Evolutionary conservation across 2,888 invertebrate species (phyloP).

Genomic region (Blastobasis lacticolella): DNA sequence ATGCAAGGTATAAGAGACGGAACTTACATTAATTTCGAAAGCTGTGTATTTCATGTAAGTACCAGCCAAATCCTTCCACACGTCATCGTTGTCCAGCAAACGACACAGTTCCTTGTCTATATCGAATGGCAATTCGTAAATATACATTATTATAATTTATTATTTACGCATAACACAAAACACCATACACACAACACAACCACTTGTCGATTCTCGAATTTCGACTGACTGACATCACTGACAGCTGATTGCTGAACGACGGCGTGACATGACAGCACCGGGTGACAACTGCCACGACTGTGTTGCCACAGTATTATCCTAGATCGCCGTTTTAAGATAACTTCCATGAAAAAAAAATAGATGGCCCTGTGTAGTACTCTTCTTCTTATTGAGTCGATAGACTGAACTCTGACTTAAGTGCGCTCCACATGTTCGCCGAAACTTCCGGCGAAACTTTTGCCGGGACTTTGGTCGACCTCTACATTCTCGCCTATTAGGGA

Average conservation of each 20-base stretch:
- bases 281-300: too few relatives aligned
- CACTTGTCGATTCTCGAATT: slow-evolving; percentile 2
- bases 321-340: too few relatives aligned
- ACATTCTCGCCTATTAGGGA: too few relatives aligned
- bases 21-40: slow-evolving; percentile 71
- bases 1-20: neutral
- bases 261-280: too few relatives aligned
- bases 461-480: too few relatives aligned
- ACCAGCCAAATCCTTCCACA: slow-evolving; percentile 86
- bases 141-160: slow-evolving; percentile 55
- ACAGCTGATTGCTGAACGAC: neutral
- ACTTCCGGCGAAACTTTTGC: too few relatives aligned
- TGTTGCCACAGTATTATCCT: too few relatives aligned
- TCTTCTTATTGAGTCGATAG: too few relatives aligned
- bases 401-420: too few relatives aligned
- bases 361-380: too few relatives aligned
- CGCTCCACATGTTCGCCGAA: too few relatives aligned
- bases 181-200: neutral
- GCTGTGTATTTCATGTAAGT: slow-evolving; percentile 78
- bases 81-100: slow-evolving; percentile 84
- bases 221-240: slow-evolving; percentile 1
- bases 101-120: slow-evolving; percentile 81
- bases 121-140: slow-evolving; percentile 83
- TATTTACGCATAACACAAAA: slow-evolving; percentile 1
- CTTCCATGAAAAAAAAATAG: too few relatives aligned